Conservation (phyloP, 2,113 vertebrate species). For the Candoia aspera region DNA sequence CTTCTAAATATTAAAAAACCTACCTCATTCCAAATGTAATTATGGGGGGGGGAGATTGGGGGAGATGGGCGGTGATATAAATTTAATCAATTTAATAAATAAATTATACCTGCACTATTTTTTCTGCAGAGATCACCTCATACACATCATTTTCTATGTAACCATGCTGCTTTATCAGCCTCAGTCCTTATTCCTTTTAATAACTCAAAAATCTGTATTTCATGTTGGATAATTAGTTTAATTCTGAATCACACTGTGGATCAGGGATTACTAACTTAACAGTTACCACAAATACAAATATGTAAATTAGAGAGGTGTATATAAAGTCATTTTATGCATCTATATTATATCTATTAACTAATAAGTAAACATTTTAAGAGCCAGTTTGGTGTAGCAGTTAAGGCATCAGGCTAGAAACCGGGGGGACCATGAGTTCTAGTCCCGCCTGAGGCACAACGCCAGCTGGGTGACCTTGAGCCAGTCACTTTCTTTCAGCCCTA, state of each 20-base stretch:
- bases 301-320: not conserved
- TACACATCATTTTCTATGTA: not conserved
- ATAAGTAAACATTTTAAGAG: not conserved
- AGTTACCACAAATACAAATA: not conserved
- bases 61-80: too few species aligned
- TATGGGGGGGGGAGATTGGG: too few species aligned
- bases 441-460: too few species aligned
- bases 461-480: too few species aligned
- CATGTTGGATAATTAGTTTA: not conserved
- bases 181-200: not conserved
- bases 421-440: too few species aligned
- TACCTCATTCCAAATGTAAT: not conserved
- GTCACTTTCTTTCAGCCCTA: too few species aligned
- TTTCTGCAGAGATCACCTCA: not conserved
- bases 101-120: not conserved
- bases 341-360: not conserved
- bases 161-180: not conserved
- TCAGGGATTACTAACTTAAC: not conserved
- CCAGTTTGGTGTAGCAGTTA: too few species aligned
- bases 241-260: not conserved
- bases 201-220: not conserved
- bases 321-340: not conserved
- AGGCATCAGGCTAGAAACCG: too few species aligned
- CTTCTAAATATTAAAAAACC: not conserved
- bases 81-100: too few species aligned